phyloP scores from a whole-genome alignment of 1,140 invertebrate species.

The Drosophila albomicans region DNA sequence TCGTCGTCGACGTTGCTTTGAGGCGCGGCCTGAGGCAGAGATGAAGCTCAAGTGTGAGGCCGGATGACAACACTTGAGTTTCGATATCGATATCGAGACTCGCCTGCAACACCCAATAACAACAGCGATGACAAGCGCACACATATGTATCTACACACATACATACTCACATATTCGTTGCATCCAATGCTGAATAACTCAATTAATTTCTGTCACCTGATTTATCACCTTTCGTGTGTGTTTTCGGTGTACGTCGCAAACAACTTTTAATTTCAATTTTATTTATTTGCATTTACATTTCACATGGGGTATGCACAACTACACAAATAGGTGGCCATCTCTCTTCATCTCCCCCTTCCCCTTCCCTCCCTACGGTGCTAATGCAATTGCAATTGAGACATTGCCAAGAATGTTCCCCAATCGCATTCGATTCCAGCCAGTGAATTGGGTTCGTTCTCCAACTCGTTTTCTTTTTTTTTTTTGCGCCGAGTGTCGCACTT shows the following conservation, averaged over 20 bases:
- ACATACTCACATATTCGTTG: slow-evolving; percentile 29
- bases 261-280: slow-evolving; percentile 84
- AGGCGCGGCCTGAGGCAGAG: slow-evolving; percentile 59
- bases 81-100: slow-evolving; percentile 56
- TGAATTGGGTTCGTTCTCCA: slow-evolving; percentile 2
- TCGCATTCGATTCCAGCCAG: slow-evolving; percentile 1
- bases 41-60: slow-evolving; percentile 58
- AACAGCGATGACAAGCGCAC: slow-evolving; percentile 72
- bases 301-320: slow-evolving; percentile 33
- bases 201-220: slow-evolving; percentile 85
- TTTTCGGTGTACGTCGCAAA: slow-evolving; percentile 53
- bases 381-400: slow-evolving; percentile 68
- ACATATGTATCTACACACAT: slow-evolving; percentile 47
- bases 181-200: slow-evolving; percentile 81
- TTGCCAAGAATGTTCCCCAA: slow-evolving; percentile 43
- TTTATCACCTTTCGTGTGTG: slow-evolving; percentile 82
- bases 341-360: background rate
- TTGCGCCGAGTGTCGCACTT: slow-evolving; percentile 26
- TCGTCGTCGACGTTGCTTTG: slow-evolving; percentile 21
- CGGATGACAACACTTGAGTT: slow-evolving; percentile 54
- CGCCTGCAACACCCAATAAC: slow-evolving; percentile 66
- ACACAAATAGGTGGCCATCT: slow-evolving; percentile 66
- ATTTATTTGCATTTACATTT: slow-evolving; percentile 77
- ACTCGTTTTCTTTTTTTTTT: slow-evolving; percentile 11
- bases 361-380: background rate